Evolutionary conservation across 2,797 vertebrate species (phyloP).

Genomic region (Lates japonicus): DNA sequence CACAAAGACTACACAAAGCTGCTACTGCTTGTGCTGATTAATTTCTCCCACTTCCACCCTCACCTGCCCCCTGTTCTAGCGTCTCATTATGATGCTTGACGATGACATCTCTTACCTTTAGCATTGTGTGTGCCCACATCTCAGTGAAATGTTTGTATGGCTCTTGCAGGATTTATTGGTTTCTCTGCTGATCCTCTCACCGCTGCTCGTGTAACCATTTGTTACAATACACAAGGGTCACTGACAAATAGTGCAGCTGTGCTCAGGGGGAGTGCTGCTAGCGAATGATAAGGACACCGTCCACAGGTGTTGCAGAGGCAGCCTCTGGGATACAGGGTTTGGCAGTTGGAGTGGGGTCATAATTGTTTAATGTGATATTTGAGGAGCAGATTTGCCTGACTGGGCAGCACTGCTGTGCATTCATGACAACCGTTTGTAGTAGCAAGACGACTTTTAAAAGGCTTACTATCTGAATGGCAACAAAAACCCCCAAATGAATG

Average conservation of each 20-base stretch:
- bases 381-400: slow-evolving; percentile 30
- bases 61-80: not conserved
- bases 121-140: not conserved
- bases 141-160: not conserved
- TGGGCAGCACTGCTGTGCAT: slow-evolving; percentile 4
- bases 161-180: not conserved
- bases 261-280: slow-evolving; percentile 26
- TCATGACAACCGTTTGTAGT: not conserved
- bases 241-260: slow-evolving; percentile 9
- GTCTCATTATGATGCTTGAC: slow-evolving; percentile 8
- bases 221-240: slow-evolving; percentile 29
- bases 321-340: not conserved
- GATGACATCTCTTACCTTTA: not conserved
- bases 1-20: slow-evolving; percentile 25
- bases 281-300: slow-evolving; percentile 43
- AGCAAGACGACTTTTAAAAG: not conserved
- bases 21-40: slow-evolving; percentile 20
- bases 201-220: slow-evolving; percentile 23
- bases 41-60: slow-evolving; percentile 21
- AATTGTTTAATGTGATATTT: slow-evolving; percentile 45
- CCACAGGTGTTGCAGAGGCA: slow-evolving; percentile 28
- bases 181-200: slow-evolving; percentile 6
- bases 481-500: not conserved
- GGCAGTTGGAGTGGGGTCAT: slow-evolving; percentile 7
- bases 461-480: slow-evolving; percentile 19